Conservation (phyloP, 2,113 vertebrate species). For the Tetrao urogallus region DNA sequence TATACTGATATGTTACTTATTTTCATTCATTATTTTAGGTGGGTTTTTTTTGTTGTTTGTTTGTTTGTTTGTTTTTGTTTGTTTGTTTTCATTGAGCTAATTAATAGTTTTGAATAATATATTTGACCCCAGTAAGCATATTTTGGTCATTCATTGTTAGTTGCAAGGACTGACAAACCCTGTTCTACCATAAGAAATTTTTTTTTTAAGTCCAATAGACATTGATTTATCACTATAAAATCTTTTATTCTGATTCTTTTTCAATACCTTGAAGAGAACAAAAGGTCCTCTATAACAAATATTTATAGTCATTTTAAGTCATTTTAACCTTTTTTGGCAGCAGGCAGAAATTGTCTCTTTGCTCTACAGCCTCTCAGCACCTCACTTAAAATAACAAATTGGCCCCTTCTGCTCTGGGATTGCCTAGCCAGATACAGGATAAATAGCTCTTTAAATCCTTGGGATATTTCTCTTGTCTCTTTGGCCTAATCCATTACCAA, state of each 20-base stretch:
- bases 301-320: neutral
- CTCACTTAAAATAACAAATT: constrained; percentile 44
- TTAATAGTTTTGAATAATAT: neutral
- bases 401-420: neutral
- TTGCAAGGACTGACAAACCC: neutral
- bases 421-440: neutral
- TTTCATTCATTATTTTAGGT: neutral
- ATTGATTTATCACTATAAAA: neutral
- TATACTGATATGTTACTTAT: neutral
- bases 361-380: neutral
- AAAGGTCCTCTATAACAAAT: neutral
- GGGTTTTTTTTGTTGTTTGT: no score
- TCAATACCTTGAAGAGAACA: neutral
- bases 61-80: neutral
- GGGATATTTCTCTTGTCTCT: constrained; percentile 2
- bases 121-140: neutral
- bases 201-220: neutral
- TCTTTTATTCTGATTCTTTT: neutral
- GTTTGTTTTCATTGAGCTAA: neutral
- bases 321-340: constrained; percentile 4
- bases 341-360: neutral
- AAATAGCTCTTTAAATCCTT: constrained; percentile 19
- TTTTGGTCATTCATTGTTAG: neutral
- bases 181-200: neutral
- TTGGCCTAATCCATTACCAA: neutral